Evolutionary conservation across 1,140 invertebrate species (phyloP).

Genomic region (Megalonaias nervosa): DNA sequence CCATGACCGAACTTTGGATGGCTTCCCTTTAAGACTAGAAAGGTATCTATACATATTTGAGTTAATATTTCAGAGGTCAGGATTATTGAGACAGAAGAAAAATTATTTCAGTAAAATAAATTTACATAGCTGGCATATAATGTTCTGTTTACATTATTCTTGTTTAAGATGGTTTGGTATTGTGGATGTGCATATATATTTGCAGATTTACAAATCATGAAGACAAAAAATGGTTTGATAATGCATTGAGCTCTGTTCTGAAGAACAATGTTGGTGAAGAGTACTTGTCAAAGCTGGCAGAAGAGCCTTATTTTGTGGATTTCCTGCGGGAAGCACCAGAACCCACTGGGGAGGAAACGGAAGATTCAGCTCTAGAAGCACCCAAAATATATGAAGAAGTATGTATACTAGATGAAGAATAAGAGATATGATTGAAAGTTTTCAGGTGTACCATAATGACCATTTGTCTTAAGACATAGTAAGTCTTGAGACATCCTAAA

Average conservation of each 20-base stretch:
- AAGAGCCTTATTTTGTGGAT: conserved; percentile 70
- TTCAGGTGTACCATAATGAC: too few relatives aligned
- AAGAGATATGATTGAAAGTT: too few relatives aligned
- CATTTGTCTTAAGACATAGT: too few relatives aligned
- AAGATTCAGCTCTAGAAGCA: conserved; percentile 86
- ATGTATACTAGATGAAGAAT: conserved; percentile 2
- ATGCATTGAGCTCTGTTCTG: conserved; percentile 47
- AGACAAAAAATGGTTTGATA: conserved; percentile 69
- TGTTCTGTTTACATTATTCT: background rate
- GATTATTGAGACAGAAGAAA: too few relatives aligned
- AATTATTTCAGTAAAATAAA: too few relatives aligned
- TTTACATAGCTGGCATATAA: too few relatives aligned
- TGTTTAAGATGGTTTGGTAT: background rate
- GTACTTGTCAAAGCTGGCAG: conserved; percentile 33
- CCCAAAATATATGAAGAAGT: conserved; percentile 95
- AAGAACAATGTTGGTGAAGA: conserved; percentile 55
- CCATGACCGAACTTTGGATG: too few relatives aligned
- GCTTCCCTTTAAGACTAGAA: too few relatives aligned
- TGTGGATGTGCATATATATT: background rate
- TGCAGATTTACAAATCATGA: conserved; percentile 60
- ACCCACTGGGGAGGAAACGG: conserved; percentile 93
- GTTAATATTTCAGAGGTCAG: too few relatives aligned
- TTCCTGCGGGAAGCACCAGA: conserved; percentile 90
- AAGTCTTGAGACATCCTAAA: too few relatives aligned
- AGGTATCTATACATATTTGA: too few relatives aligned